phyloP scores from a whole-genome alignment of 2,888 invertebrate genomes.

The Nymphalis c-album region DNA sequence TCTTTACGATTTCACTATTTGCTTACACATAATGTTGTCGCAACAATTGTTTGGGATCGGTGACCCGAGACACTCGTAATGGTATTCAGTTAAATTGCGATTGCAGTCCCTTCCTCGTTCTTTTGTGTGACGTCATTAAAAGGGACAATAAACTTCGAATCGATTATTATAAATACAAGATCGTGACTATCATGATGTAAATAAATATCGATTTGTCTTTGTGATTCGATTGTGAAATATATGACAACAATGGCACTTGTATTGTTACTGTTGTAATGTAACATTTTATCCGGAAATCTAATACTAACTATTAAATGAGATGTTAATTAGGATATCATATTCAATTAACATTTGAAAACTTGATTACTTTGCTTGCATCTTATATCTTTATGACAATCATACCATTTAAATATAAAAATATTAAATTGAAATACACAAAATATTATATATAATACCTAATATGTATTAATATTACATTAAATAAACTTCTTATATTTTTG shows the following conservation, averaged over 20 bases:
- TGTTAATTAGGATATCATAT: no score
- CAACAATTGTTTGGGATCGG: slow-evolving; percentile 41
- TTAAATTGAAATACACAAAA: no score
- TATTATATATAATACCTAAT: no score
- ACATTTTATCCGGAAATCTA: no score
- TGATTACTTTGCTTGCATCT: no score
- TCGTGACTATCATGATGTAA: neutral
- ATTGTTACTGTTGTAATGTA: neutral
- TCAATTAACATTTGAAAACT: no score
- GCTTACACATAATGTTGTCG: slow-evolving; percentile 34
- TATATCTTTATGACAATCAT: no score
- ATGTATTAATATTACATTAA: no score
- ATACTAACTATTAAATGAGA: no score
- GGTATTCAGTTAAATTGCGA: slow-evolving; percentile 29
- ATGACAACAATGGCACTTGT: neutral
- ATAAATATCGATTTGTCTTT: slow-evolving; percentile 4
- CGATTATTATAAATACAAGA: slow-evolving; percentile 9
- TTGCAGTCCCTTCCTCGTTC: slow-evolving; percentile 36
- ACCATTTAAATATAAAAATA: no score
- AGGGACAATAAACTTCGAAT: slow-evolving; percentile 20
- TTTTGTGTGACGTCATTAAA: slow-evolving; percentile 25
- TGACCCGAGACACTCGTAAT: slow-evolving; percentile 42
- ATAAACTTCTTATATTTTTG: no score
- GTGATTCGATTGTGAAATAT: neutral
- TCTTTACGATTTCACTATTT: slow-evolving; percentile 37